Base-by-base conservation (phyloP, 2,888 invertebrate genomes). In the Synanthedon tipuliformis region DNA sequence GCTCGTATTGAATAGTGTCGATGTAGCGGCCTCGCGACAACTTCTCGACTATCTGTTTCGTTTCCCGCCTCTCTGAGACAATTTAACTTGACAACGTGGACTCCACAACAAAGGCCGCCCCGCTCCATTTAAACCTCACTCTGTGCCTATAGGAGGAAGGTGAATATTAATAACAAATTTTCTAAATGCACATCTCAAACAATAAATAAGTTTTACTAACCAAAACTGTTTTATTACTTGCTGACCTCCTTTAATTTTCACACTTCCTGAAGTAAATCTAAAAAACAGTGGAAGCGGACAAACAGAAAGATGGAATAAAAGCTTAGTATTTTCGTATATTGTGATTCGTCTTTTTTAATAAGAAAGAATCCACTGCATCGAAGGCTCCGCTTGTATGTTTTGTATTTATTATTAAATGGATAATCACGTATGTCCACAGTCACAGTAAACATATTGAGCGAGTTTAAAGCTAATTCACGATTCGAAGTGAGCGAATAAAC, bases 21-120 rank as follows among this genome's bases (percentile, higher is more conserved):
- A 84, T 81, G 78, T 72, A 66, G 74, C 70, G 68, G 73, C 68
- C 73, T 69, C 70, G 64, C 72, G 65, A 71, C 79, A 85, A 86
- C 81, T 86, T 84, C 78, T 73, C 73, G 68, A 71, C 80, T 85
- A 86, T 86, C 84, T 78, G 78, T 82, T 81, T 79, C 78, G 81
- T 79, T 84, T 81, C 78, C 83, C 85, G 81, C 75, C 76, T 66
- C 76, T 66, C 69, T 63, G 79, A 83, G 81, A 86, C 85, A 84
- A 84, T 85, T 84, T 81, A 86, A 84, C 86, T 86, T 83, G 82
- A 78, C 85, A 81, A 80, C 81, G 70, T 76, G 74, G 76, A 72
- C 71, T 73, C 66, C 59, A 64, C 68, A 80, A 85, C 85, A 86
- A 85, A 78, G 71, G 76, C 73, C 57, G 68, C 69, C 64, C 72